Conservation (phyloP, 2,797 vertebrate species). For the Premnoplex brunnescens region DNA sequence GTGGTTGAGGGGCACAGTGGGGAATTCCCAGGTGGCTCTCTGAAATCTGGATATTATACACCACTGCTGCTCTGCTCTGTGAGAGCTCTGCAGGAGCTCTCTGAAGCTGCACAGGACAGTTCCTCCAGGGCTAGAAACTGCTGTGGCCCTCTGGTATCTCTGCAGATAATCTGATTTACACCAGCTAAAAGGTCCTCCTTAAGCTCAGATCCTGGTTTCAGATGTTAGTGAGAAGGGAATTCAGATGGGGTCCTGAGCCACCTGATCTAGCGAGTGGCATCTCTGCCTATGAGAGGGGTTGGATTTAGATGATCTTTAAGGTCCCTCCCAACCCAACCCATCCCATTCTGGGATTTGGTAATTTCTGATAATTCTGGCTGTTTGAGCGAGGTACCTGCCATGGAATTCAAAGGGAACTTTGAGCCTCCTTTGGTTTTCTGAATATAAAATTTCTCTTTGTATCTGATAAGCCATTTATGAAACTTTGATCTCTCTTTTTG, state of each 20-base stretch:
- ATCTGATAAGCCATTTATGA: not conserved
- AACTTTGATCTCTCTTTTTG: not conserved
- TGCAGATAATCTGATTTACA: not conserved
- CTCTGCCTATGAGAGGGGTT: not conserved
- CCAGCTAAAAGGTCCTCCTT: not conserved
- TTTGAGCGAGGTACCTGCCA: not conserved
- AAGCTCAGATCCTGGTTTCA: not conserved
- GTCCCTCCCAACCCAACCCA: not conserved
- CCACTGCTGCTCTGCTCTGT: rapidly evolving
- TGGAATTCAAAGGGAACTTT: not conserved
- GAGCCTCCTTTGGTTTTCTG: not conserved
- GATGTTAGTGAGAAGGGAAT: not conserved
- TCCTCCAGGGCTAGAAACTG: not conserved
- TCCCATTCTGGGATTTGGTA: not conserved
- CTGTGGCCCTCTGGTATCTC: not conserved
- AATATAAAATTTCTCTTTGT: not conserved
- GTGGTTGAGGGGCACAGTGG: conserved; percentile 1
- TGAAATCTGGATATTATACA: not conserved
- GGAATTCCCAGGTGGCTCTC: conserved; percentile 9
- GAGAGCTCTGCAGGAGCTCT: not conserved
- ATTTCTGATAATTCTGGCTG: not conserved
- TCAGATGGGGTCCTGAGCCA: not conserved
- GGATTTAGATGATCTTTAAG: not conserved
- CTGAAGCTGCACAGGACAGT: not conserved
- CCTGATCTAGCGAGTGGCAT: not conserved